A percentile compares a stretch with the other conserved stretches of the same genome.
Evolutionary conservation across 64 coral and sea anemone genomes (phyloP).

Genomic region (Montipora sp.): DNA sequence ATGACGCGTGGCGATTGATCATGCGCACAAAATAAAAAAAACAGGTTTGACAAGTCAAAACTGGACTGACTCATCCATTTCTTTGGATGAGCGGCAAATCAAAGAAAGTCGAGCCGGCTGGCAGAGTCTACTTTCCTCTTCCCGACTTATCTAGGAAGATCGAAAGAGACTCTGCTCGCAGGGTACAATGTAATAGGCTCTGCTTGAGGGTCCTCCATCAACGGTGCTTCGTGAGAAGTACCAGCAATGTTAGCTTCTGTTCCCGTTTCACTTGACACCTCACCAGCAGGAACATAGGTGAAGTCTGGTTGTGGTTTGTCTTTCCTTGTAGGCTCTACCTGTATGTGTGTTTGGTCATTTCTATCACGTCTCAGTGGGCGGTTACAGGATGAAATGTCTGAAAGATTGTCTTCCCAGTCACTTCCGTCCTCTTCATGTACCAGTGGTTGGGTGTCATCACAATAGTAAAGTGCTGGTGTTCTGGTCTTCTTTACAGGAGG

Average conservation of each 20-base stretch:
- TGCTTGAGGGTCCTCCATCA: constrained; percentile 14
- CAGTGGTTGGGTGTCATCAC: too few species aligned
- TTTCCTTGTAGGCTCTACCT: constrained; percentile 15
- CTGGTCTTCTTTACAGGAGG: not conserved
- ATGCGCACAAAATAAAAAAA: too few species aligned
- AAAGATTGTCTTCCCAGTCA: constrained; percentile 12
- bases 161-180: too few species aligned
- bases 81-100: too few species aligned
- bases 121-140: too few species aligned
- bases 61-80: too few species aligned
- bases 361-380: not conserved
- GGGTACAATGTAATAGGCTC: too few species aligned
- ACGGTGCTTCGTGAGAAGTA: not conserved
- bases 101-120: too few species aligned
- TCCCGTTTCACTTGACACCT: not conserved
- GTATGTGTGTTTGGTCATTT: not conserved
- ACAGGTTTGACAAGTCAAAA: too few species aligned
- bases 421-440: not conserved
- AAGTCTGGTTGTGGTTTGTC: constrained; percentile 3
- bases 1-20: too few species aligned
- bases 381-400: not conserved
- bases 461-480: constrained; percentile 4
- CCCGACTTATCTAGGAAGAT: too few species aligned
- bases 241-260: not conserved
- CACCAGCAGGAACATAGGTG: not conserved